Percentiles rank a stretch among this genome's conserved stretches.
Conservation (phyloP, 2,797 vertebrate species). For the Poecilia wingei region DNA sequence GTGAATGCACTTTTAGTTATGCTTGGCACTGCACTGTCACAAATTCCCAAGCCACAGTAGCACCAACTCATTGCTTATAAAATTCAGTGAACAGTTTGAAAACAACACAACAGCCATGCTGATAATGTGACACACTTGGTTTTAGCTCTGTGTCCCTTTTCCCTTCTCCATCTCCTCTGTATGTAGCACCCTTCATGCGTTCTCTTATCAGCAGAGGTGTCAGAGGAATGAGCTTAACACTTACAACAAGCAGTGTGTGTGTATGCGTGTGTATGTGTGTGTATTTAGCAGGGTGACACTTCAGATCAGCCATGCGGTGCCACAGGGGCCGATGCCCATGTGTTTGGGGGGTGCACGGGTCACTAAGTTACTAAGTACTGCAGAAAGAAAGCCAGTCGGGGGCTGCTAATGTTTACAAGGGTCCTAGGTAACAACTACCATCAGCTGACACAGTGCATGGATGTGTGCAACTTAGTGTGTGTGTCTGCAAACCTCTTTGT, state of each 20-base stretch:
- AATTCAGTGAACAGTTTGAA: conserved; percentile 42
- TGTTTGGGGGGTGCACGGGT: conserved; percentile 56
- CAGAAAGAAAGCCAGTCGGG: conserved; percentile 40
- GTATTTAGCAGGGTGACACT: conserved; percentile 71
- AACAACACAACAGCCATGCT: conserved; percentile 40
- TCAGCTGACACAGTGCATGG: conserved; percentile 21
- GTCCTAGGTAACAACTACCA: conserved; percentile 45
- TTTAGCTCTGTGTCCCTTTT: conserved; percentile 42
- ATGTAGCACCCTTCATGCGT: conserved; percentile 48
- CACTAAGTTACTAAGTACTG: conserved; percentile 71
- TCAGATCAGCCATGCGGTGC: conserved; percentile 56
- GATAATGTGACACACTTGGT: conserved; percentile 38
- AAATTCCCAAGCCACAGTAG: not conserved
- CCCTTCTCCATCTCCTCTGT: conserved; percentile 17
- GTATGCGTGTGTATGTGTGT: conserved; percentile 15
- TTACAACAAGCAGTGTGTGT: conserved; percentile 12
- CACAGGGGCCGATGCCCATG: conserved; percentile 37
- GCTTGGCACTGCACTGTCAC: not conserved
- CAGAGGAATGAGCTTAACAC: conserved; percentile 59
- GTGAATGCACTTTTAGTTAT: not conserved
- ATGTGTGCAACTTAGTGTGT: conserved; percentile 17
- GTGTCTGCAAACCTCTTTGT: conserved; percentile 44
- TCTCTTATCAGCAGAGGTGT: conserved; percentile 58
- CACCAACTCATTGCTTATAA: not conserved
- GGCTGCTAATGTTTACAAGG: conserved; percentile 63